These are phyloP conservation scores for Andrena flavipes DNA, from an alignment of 2,888 invertebrate genomes.

Conservation along the genomic window DNA sequence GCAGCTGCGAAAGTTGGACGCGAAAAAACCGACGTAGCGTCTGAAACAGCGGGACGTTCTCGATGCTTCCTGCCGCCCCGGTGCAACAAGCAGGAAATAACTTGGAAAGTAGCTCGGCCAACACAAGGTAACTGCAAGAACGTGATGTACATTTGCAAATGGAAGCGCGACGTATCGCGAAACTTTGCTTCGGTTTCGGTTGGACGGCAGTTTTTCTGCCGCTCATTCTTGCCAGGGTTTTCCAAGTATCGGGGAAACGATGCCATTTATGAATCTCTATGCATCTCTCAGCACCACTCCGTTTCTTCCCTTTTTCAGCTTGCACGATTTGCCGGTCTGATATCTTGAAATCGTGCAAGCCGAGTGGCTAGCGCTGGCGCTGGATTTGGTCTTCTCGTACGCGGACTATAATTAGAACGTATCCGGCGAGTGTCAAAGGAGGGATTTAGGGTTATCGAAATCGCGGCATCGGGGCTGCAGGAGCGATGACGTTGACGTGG, in stretches of 20 bases:
- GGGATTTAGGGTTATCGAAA: conserved; percentile 46
- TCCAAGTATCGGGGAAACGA: conserved; percentile 10
- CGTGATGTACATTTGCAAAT: conserved; percentile 26
- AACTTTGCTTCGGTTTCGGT: conserved; percentile 6
- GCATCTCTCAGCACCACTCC: background rate
- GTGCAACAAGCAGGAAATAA: conserved; percentile 48
- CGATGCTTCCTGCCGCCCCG: conserved; percentile 26
- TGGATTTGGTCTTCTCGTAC: background rate
- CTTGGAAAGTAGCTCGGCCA: conserved; percentile 27
- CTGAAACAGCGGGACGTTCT: conserved; percentile 17
- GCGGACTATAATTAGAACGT: conserved; percentile 18
- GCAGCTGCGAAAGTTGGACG: conserved; percentile 15
- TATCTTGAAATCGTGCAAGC: background rate
- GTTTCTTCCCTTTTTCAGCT: background rate
- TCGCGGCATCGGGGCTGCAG: conserved; percentile 33
- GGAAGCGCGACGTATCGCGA: conserved; percentile 17
- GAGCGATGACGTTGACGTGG: conserved; percentile 59
- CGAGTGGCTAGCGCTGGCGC: background rate
- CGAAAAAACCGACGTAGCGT: conserved; percentile 20
- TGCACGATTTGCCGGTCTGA: background rate
- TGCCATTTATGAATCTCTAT: too few species aligned
- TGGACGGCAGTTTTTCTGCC: background rate
- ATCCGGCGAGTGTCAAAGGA: conserved; percentile 22
- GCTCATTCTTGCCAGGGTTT: background rate
- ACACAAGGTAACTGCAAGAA: conserved; percentile 44